Conservation (phyloP, 2,888 invertebrate species). For the Microdon myrmicae region DNA sequence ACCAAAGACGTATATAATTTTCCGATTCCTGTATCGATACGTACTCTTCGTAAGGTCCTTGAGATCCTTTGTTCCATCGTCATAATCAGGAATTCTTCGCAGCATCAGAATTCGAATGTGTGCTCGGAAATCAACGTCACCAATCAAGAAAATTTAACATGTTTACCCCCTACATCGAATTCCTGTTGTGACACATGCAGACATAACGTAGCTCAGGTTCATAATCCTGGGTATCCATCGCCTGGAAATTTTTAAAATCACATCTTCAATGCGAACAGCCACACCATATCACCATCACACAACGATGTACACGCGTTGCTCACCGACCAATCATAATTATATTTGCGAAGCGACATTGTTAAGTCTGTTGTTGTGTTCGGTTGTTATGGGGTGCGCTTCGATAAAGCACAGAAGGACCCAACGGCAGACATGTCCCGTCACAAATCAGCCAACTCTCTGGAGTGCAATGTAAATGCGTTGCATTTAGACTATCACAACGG, state of each 20-base stretch:
- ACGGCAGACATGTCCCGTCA: conserved; percentile 13
- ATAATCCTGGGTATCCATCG: conserved; percentile 33
- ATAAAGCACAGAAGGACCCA: conserved; percentile 44
- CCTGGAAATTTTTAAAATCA: conserved; percentile 36
- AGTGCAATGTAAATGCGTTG: conserved; percentile 50
- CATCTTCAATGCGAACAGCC: conserved; percentile 31
- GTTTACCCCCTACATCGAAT: not conserved
- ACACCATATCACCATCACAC: conserved; percentile 5
- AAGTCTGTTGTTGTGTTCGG: conserved; percentile 11
- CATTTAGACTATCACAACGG: conserved; percentile 19
- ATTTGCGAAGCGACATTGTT: conserved; percentile 41
- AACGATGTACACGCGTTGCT: conserved; percentile 13
- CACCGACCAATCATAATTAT: conserved; percentile 29
- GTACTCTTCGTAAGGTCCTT: too few species aligned
- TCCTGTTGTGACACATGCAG: not conserved
- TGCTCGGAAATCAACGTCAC: too few species aligned
- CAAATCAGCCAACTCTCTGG: conserved; percentile 25
- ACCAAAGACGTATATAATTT: too few species aligned
- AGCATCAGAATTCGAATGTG: too few species aligned
- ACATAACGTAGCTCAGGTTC: conserved; percentile 17
- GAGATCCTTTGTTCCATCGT: too few species aligned
- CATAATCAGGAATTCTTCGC: too few species aligned
- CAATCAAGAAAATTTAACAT: conserved; percentile 10
- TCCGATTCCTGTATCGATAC: too few species aligned
- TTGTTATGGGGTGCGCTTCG: conserved; percentile 4